Evolutionary conservation across 2,113 vertebrate genomes (phyloP).

Genomic region (Coptodon bakossiorum): DNA sequence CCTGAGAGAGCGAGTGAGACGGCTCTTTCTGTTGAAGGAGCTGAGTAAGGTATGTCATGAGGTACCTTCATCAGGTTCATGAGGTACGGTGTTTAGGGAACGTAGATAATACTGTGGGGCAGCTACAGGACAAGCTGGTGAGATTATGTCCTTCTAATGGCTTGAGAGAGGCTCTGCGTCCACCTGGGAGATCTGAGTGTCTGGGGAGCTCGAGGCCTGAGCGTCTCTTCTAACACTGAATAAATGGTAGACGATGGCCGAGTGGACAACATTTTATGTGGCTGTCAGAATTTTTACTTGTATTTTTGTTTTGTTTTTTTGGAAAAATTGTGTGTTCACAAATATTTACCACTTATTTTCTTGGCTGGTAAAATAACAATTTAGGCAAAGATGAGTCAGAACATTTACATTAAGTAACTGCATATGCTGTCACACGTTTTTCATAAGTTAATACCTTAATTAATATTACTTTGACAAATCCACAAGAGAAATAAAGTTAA

Average conservation of each 20-base stretch:
- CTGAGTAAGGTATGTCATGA: background rate
- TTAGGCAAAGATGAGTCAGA: background rate
- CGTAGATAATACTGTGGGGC: background rate
- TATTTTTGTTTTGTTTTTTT: background rate
- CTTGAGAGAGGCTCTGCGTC: background rate
- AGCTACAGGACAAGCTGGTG: background rate
- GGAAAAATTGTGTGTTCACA: background rate
- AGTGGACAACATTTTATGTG: background rate
- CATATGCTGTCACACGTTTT: background rate
- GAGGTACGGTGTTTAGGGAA: background rate
- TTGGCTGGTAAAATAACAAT: background rate
- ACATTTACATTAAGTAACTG: background rate
- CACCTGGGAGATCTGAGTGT: background rate
- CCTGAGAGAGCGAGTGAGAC: background rate
- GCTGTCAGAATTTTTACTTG: background rate
- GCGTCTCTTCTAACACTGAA: background rate
- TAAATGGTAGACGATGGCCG: background rate
- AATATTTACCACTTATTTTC: background rate
- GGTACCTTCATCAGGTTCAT: background rate
- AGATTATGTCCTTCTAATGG: background rate
- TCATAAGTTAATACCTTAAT: background rate
- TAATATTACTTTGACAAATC: background rate
- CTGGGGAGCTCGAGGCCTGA: background rate
- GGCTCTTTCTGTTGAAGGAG: background rate
- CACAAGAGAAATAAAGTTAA: background rate